Evolutionary conservation across 2,888 invertebrate species (phyloP).

Genomic region (Erebia ligea): DNA sequence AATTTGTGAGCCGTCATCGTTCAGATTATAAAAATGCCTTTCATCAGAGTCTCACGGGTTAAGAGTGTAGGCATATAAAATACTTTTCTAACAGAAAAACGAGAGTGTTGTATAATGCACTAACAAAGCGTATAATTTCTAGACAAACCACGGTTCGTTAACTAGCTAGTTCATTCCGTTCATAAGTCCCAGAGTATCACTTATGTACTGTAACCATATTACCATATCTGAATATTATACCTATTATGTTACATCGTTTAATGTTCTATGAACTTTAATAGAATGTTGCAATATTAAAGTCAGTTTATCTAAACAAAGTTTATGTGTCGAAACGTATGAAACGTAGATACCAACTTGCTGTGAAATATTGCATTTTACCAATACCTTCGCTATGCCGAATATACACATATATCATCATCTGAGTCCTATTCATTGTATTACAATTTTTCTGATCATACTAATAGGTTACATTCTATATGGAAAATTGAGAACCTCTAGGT

Average conservation of each 20-base stretch:
- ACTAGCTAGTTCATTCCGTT: conserved; percentile 25
- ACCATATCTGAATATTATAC: background rate
- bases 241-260: conserved; percentile 11
- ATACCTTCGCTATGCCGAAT: background rate
- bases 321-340: background rate
- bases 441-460: background rate
- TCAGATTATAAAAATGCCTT: background rate
- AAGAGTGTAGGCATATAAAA: conserved; percentile 30
- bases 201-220: conserved; percentile 18
- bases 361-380: background rate
- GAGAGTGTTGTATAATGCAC: conserved; percentile 47
- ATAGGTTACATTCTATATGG: background rate
- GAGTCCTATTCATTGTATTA: background rate
- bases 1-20: background rate
- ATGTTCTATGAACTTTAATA: conserved; percentile 17
- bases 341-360: background rate
- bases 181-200: conserved; percentile 18
- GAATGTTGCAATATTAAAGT: conserved; percentile 4
- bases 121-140: conserved; percentile 54
- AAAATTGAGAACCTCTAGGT: background rate
- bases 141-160: conserved; percentile 40
- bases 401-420: background rate
- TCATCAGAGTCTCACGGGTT: background rate
- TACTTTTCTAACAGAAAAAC: conserved; percentile 26
- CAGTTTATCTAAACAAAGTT: conserved; percentile 8